These are phyloP conservation scores for Colinus virginianus DNA, from an alignment of 2,113 vertebrate species.

Conservation along the genomic window DNA sequence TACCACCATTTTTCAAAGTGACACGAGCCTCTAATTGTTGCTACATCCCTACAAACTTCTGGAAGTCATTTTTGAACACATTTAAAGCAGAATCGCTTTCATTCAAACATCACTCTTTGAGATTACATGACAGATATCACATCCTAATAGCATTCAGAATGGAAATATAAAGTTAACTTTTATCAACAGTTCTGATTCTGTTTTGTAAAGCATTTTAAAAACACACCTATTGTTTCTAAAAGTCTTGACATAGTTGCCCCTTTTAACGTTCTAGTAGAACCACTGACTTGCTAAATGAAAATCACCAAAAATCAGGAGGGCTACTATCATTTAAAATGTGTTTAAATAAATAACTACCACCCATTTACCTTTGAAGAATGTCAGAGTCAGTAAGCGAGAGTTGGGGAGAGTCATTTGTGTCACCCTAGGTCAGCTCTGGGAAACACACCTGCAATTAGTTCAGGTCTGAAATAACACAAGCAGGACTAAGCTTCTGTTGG, in stretches of 20 bases:
- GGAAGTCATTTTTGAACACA: constrained; percentile 2
- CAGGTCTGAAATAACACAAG: neutral
- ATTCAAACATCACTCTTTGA: constrained; percentile 21
- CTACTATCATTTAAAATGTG: neutral
- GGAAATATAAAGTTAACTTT: constrained; percentile 22
- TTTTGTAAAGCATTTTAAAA: neutral
- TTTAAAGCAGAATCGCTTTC: constrained; percentile 22
- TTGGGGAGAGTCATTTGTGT: neutral
- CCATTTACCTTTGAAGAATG: neutral
- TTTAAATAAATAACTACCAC: neutral
- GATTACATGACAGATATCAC: neutral
- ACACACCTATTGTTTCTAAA: neutral
- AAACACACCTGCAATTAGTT: neutral
- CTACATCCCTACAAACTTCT: neutral
- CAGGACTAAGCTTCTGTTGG: neutral
- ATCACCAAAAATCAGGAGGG: neutral
- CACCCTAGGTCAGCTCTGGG: neutral
- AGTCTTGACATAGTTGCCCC: neutral
- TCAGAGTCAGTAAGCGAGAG: rapidly evolving
- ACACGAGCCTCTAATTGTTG: neutral
- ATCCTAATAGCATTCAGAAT: constrained; percentile 12
- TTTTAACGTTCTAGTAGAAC: neutral
- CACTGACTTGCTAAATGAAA: neutral
- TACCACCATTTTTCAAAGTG: neutral
- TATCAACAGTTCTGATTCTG: constrained; percentile 2